Base-by-base conservation (phyloP, 1,140 invertebrate species). In the Drosophila nikananu region DNA sequence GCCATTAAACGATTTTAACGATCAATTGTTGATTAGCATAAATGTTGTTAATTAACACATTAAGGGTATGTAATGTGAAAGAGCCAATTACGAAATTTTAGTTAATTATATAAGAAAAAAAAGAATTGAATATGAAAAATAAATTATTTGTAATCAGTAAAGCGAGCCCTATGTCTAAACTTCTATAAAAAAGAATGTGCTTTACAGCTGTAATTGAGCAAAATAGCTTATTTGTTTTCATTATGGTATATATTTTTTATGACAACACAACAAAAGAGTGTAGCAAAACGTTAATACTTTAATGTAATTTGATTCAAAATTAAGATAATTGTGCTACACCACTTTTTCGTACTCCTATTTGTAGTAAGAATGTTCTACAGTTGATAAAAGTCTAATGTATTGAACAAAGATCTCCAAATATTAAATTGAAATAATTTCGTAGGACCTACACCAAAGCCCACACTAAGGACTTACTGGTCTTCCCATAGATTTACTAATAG, bases 11-110 rank as follows among this genome's bases (percentile, higher is more conserved):
- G 13, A 7, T 21, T 21, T 21, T 44, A n/a, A 70, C 21, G 13
- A 48, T 30, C 30, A 68, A 19, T 71, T 55, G 23, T 67, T 23
- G 32, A 42, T 42, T 6, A 5, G 21, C 19, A 17, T 42, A 42
- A 67, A 15, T 67, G 63, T n/a, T 52, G 9, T 39, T 52, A 27
- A 32, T 62, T 15, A 32, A 7, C 17, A 32, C 23, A 21, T 15
- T 25, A 32, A n/a, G 1, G 25, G 7, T 9, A 15, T 35, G 23
- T 21, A 37, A 63, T 21, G 0, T 17, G 8, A 0, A 21, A 37
- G 19, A 5, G 0, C 9, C 5, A 58, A 39, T 21, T 21, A 30
- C 1, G 3, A 9, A 6, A 21, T 30, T 13, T n/a, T n/a, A 3
- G 15, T n/a, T 39, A 25, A 39, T 41, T 5, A 19, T 52, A 19